Conservation (phyloP, 1,140 invertebrate genomes). For the Battus philenor region DNA sequence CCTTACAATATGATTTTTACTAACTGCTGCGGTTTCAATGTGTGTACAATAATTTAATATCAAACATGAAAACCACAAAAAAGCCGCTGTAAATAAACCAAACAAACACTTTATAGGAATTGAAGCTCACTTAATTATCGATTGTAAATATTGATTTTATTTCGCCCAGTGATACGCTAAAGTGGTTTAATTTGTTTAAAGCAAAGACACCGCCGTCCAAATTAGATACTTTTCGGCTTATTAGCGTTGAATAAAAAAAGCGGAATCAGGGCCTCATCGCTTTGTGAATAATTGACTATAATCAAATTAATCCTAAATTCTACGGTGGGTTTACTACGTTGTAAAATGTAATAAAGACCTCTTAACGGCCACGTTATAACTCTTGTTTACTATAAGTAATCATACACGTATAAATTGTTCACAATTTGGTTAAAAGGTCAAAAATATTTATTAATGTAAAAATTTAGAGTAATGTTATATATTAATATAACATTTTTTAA, state of each 20-base stretch:
- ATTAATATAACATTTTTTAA: too few species aligned
- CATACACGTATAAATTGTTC: constrained; percentile 1
- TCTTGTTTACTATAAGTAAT: constrained; percentile 42
- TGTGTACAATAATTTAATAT: too few species aligned
- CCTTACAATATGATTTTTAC: too few species aligned
- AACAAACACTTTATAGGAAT: constrained; percentile 37
- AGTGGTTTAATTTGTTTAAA: constrained; percentile 71
- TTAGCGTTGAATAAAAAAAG: constrained; percentile 71
- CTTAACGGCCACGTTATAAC: constrained; percentile 61
- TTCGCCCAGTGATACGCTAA: constrained; percentile 66
- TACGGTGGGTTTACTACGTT: constrained; percentile 73
- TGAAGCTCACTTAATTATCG: constrained; percentile 68
- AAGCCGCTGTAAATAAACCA: too few species aligned
- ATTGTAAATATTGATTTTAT: constrained; percentile 70
- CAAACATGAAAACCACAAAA: too few species aligned
- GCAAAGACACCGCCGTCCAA: constrained; percentile 70
- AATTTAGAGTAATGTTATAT: too few species aligned
- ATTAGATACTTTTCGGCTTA: constrained; percentile 73
- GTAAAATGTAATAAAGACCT: constrained; percentile 71
- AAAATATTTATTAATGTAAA: too few species aligned
- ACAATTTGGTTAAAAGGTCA: too few species aligned
- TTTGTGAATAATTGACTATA: constrained; percentile 74
- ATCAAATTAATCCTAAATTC: constrained; percentile 75
- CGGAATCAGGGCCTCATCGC: constrained; percentile 54
- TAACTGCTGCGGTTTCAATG: too few species aligned